A percentile compares a stretch with the other conserved stretches of the same genome.
Conservation (phyloP, 2,888 invertebrate species). For the Conus canariensis region DNA sequence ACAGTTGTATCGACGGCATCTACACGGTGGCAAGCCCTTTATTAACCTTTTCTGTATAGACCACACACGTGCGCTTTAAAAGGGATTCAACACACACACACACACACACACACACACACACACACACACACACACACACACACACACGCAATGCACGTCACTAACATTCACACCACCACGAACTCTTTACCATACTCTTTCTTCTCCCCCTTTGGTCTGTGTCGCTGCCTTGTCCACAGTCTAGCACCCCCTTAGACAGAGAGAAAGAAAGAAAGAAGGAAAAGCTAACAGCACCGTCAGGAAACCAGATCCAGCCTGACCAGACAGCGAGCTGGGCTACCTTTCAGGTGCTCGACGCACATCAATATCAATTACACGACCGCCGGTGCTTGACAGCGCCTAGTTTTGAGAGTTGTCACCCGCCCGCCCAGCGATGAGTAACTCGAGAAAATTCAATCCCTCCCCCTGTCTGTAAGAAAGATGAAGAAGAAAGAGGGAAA, state of each 20-base stretch:
- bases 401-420: conserved; percentile 16
- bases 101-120: background rate
- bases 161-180: too few relatives aligned
- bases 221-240: background rate
- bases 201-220: background rate
- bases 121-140: background rate
- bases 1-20: too few relatives aligned
- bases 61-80: too few relatives aligned
- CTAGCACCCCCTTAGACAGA: background rate
- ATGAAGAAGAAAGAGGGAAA: background rate
- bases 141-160: background rate
- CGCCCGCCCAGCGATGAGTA: background rate
- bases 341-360: conserved; percentile 23
- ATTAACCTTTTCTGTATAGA: too few relatives aligned
- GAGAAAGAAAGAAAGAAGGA: background rate
- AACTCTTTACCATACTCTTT: background rate
- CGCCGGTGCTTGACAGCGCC: conserved; percentile 17
- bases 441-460: conserved; percentile 31
- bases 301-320: conserved; percentile 1
- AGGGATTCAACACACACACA: background rate
- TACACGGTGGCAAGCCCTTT: too few relatives aligned
- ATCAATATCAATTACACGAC: conserved; percentile 36
- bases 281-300: background rate
- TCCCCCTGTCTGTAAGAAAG: background rate
- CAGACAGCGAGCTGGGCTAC: background rate